Percentiles rank a stretch among this genome's conserved stretches.
phyloP scores from a whole-genome alignment of 2,797 vertebrate genomes.

The Acomys russatus region DNA sequence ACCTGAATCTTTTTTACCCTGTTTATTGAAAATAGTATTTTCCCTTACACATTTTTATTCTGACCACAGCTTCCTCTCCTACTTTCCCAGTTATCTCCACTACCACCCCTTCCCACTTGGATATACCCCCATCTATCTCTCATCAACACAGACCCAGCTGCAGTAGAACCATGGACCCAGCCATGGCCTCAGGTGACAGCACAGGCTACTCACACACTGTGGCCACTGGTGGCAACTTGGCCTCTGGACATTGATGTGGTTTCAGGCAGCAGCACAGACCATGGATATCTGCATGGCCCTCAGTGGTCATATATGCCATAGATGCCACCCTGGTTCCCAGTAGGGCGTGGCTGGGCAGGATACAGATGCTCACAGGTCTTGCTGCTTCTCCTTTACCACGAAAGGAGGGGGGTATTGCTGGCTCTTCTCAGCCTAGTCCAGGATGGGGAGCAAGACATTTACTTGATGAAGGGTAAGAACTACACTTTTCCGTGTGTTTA shows the following conservation, averaged over 20 bases:
- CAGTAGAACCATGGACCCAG: background rate
- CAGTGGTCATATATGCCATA: background rate
- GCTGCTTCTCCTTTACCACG: background rate
- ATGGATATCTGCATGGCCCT: background rate
- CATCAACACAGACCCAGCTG: background rate
- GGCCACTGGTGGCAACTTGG: background rate
- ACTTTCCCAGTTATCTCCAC: background rate
- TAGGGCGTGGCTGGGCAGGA: background rate
- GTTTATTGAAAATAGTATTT: background rate
- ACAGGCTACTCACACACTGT: background rate
- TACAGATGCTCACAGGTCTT: background rate
- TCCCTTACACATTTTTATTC: background rate
- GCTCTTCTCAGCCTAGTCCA: background rate
- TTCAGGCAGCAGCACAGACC: too few species aligned
- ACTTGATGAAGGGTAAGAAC: background rate
- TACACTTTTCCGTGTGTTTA: background rate
- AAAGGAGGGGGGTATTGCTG: background rate
- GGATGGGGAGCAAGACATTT: background rate
- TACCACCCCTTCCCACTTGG: background rate
- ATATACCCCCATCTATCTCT: background rate
- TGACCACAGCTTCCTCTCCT: background rate
- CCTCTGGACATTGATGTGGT: background rate
- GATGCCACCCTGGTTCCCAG: background rate
- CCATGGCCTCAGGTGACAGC: background rate
- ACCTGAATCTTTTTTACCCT: background rate